Percentiles rank a stretch among this genome's conserved stretches.
phyloP scores from a whole-genome alignment of 2,888 invertebrate genomes.

The Pterobdella sp. region DNA sequence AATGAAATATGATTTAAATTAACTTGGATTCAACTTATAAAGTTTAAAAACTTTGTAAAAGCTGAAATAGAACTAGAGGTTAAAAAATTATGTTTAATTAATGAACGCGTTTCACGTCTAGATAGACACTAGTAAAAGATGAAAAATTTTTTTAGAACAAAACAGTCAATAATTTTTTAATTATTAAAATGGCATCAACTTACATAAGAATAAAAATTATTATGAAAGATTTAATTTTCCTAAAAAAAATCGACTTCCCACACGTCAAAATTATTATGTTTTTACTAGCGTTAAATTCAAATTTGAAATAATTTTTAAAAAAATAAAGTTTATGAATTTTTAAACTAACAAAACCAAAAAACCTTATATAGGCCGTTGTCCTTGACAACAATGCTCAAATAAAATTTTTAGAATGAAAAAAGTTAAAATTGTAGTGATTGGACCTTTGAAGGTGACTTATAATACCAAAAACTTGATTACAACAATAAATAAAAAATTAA shows the following conservation, averaged over 20 bases:
- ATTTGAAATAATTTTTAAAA: background rate
- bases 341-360: background rate
- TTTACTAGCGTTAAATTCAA: conserved; percentile 19
- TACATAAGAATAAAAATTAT: background rate
- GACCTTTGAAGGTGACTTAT: conserved; percentile 34
- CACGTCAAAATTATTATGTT: conserved; percentile 27
- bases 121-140: background rate
- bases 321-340: background rate
- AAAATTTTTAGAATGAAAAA: conserved; percentile 31
- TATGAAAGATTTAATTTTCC: conserved; percentile 18
- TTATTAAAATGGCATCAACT: background rate
- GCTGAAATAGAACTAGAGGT: background rate
- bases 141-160: background rate
- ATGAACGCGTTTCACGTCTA: background rate
- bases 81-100: conserved; percentile 13
- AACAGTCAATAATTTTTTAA: background rate
- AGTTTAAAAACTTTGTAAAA: too few species aligned
- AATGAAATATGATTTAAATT: background rate
- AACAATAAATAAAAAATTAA: too few species aligned
- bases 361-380: background rate
- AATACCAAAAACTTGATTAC: too few species aligned
- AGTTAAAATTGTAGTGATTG: conserved; percentile 34
- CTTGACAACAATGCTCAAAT: background rate
- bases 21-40: too few species aligned
- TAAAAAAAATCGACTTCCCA: conserved; percentile 30